Evolutionary conservation across 2,113 vertebrate genomes (phyloP).

Genomic region (Pan troglodytes): NHGRI_mPanTro3-v2.1_pri NC_072402.2:60894501-60895000

Average conservation of each 20-base stretch:
- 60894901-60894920: background rate
- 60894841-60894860: background rate
- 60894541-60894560: background rate
- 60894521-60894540: background rate
- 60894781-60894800: background rate
- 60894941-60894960: background rate
- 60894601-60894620: no score
- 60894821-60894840: background rate
- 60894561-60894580: background rate
- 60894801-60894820: background rate
- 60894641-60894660: background rate
- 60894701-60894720: background rate
- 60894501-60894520: background rate
- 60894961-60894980: background rate
- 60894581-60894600: background rate
- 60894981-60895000: background rate
- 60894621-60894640: background rate
- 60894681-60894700: background rate
- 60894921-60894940: background rate
- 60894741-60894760: background rate
- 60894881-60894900: background rate
- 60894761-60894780: conserved; percentile 22
- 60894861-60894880: background rate
- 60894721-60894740: background rate
- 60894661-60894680: background rate